Evolutionary conservation across 2,888 invertebrate genomes (phyloP).

Genomic region (Sceliomorpha sp.): DNA sequence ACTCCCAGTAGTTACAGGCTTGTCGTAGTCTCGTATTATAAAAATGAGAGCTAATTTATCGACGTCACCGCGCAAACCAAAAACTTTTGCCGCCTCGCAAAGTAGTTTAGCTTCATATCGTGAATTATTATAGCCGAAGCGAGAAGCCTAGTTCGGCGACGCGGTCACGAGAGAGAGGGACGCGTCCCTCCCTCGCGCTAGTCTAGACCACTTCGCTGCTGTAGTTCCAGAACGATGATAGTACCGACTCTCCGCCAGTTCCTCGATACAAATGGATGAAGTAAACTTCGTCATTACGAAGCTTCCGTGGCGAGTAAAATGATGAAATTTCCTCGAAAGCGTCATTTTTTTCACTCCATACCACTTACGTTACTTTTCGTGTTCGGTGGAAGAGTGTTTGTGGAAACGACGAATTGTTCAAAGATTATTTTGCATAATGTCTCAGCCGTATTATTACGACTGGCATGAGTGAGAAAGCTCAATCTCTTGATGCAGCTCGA

Average conservation of each 20-base stretch:
- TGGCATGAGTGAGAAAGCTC: too few relatives aligned
- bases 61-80: conserved; percentile 61
- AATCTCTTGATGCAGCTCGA: too few relatives aligned
- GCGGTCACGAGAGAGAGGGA: background rate
- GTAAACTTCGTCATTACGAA: conserved; percentile 48
- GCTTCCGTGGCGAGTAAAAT: conserved; percentile 23
- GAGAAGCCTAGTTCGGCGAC: conserved; percentile 25
- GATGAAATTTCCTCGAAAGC: conserved; percentile 5
- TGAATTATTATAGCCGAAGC: conserved; percentile 73
- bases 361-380: too few relatives aligned
- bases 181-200: conserved; percentile 1
- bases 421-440: too few relatives aligned
- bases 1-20: conserved; percentile 53
- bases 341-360: too few relatives aligned
- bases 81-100: conserved; percentile 61
- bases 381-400: too few relatives aligned
- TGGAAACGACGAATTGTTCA: too few relatives aligned
- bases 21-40: conserved; percentile 63
- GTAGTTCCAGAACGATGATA: conserved; percentile 3
- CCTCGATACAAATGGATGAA: conserved; percentile 37
- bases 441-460: too few relatives aligned
- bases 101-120: conserved; percentile 70
- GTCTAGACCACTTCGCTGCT: too few relatives aligned
- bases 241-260: conserved; percentile 8
- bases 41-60: conserved; percentile 68